Evolutionary conservation across 2,113 vertebrate species (phyloP), one percentile per base, ranked within the genome.

Genomic region (Hippocampus comes): DNA sequence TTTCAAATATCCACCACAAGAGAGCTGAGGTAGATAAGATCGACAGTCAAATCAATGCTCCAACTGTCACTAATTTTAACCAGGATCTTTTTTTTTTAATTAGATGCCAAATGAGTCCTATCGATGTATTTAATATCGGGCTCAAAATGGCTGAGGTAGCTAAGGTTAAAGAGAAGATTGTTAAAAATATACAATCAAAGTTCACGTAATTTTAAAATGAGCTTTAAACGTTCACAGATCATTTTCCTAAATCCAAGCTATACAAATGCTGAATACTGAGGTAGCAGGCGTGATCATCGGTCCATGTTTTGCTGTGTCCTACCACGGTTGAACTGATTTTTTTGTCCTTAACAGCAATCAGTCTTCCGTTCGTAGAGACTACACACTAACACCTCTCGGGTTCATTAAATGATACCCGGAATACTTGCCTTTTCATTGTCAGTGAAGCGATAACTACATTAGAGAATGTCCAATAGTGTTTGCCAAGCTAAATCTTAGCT

Each of bases 71-170:
- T 61, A 30, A 30, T 61, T 34, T 34, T 2, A 66, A 66, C 12
- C 64, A 25, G 23, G 8, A 66, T 7, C 15, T 66, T 17, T 66
- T 18, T 15, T 18, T 61, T 34, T 17, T 49, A 27, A 30, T 30
- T 46, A 46, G 9, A 48, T 66, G 42, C 64, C 43, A 10, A 48
- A 18, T 46, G 42, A 66, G 64, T 27, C 64, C n/a, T 49, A 25
- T 27, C 14, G 41, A 64, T 64, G 18, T 25, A 4, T 30, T 30
- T 8, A 60, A 42, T 46, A 23, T 10, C 42, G 25, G 64, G 48
- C 43, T 65, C 41, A 48, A 66, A 66, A 48, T 66, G 23, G 42
- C 64, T 66, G 64, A 66, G 64, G 64, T 66, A 66, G 64, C n/a
- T 43, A 5, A 43, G 42, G 21, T 12, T 3, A 43, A 65, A 65